Percentiles rank a stretch among this genome's conserved stretches.
Evolutionary conservation across 64 coral and sea anemone genomes (phyloP).

Genomic region (Pachyseris speciosa): DNA sequence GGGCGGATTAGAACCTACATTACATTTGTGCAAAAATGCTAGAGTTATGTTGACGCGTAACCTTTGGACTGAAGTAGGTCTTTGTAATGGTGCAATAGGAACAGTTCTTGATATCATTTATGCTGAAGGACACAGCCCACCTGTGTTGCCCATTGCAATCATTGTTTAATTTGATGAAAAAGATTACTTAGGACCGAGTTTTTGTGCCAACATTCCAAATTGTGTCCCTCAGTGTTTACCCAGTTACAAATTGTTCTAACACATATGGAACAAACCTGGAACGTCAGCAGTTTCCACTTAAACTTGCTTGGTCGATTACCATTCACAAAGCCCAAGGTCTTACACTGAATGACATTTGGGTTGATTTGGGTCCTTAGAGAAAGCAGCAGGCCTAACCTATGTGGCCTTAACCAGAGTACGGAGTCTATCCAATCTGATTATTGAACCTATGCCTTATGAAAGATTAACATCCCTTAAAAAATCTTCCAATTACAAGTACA

Average conservation of each 20-base stretch:
- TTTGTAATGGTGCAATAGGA: slow-evolving; percentile 5
- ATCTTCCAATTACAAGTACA: slow-evolving; percentile 36
- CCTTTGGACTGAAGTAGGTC: slow-evolving; percentile 30
- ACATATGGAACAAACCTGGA: neutral
- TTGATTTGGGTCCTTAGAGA: slow-evolving; percentile 32
- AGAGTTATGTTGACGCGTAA: slow-evolving; percentile 19
- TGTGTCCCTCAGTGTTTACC: slow-evolving; percentile 41
- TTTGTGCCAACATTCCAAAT: slow-evolving; percentile 11
- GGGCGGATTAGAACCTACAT: slow-evolving; percentile 47
- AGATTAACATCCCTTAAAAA: slow-evolving; percentile 21
- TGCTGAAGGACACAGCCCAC: neutral
- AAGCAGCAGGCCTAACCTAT: slow-evolving; percentile 11
- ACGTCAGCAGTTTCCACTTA: slow-evolving; percentile 41
- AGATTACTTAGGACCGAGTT: slow-evolving; percentile 34
- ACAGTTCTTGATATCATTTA: slow-evolving; percentile 22
- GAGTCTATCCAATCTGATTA: neutral
- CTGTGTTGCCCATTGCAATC: slow-evolving; percentile 12
- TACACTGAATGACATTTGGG: neutral
- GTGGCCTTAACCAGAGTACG: slow-evolving; percentile 37
- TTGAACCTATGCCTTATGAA: slow-evolving; percentile 61
- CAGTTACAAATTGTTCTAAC: slow-evolving; percentile 36
- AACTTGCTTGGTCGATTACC: slow-evolving; percentile 54
- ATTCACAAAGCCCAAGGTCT: slow-evolving; percentile 49
- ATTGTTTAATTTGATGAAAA: slow-evolving; percentile 13
- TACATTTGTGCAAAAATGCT: neutral